Evolutionary conservation across 2,888 invertebrate species (phyloP), one percentile per base, ranked within the genome.

Genomic region (Dryocosmus kuriphilus): DNA sequence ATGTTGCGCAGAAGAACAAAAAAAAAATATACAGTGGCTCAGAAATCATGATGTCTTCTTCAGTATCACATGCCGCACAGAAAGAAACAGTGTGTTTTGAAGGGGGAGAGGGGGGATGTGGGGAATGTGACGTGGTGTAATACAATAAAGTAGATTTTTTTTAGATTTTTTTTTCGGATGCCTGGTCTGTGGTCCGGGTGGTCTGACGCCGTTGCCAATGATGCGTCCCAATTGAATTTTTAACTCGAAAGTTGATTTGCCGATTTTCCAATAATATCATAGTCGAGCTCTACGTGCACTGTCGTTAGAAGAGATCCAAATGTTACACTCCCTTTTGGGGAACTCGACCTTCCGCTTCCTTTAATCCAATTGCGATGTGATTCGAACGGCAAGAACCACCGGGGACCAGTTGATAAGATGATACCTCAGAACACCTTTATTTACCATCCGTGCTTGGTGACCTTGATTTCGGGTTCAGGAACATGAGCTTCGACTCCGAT

Each of bases 381-480:
- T 51, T n/a, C 30, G 71, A 71, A 51, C 51, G 51, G 30, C 71
- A 74, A 55, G 75, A 85, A 86, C 87, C 87, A 86, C 81, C 87
- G 82, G 82, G 86, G 84, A 88, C 84, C 88, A 83, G 81, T 79
- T 83, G 73, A 80, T 84, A 82, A 79, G 74, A 78, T 79, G 81
- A 75, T 73, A 81, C 82, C 80, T 57, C 77, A 74, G 41, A 74
- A 71, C 61, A 30, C 38, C 75, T 60, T 62, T 74, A 79, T 80
- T 83, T 86, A 88, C 86, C 87, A 89, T 76, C 92, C 76, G 92
- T 93, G 38, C 92, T 94, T 57, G 88, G 93, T 74, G 92, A 93
- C n/a, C 92, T 93, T 82, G 91, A 94, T 71, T 92, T 93, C 91
- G 85, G 93, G 77, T 92, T 94, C 75, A 92, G 93, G 88, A 90